Percentiles rank a stretch among this genome's conserved stretches.
phyloP scores from a whole-genome alignment of 2,888 invertebrate genomes.

The Acleris cristana region DNA sequence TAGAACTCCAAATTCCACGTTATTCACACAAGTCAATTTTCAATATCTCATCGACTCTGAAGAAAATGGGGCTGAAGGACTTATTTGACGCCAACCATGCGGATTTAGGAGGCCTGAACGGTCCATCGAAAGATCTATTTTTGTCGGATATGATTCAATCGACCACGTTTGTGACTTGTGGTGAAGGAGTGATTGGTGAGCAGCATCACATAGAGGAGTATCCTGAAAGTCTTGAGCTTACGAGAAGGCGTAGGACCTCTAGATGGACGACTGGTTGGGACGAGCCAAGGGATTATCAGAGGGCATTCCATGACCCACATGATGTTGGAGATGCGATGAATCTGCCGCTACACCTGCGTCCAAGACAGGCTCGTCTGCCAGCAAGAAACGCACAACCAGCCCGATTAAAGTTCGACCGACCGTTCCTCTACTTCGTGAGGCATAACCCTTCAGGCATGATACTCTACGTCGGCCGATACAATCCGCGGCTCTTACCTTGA shows the following conservation, averaged over 20 bases:
- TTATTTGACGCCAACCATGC: conserved; percentile 90
- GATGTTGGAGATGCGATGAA: conserved; percentile 78
- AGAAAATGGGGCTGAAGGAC: conserved; percentile 91
- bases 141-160: conserved; percentile 93
- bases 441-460: conserved; percentile 97
- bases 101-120: conserved; percentile 92
- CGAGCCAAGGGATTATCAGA: conserved; percentile 86
- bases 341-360: conserved; percentile 87
- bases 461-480: conserved; percentile 94
- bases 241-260: conserved; percentile 66
- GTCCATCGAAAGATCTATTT: conserved; percentile 90
- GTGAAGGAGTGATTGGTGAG: conserved; percentile 88
- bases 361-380: conserved; percentile 88
- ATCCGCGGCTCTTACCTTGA: conserved; percentile 91
- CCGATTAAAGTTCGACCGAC: conserved; percentile 92
- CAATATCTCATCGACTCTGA: conserved; percentile 90
- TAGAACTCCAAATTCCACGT: conserved; percentile 93
- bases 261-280: conserved; percentile 79
- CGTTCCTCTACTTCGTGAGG: conserved; percentile 94
- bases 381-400: conserved; percentile 86
- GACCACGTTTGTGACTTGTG: conserved; percentile 93
- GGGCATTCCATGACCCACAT: conserved; percentile 87
- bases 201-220: conserved; percentile 92
- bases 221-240: conserved; percentile 85
- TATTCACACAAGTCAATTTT: conserved; percentile 93